A percentile compares a stretch with the other conserved stretches of the same genome.
Evolutionary conservation across 2,888 invertebrate species (phyloP).

Genomic region (Diarsia brunnea): DNA sequence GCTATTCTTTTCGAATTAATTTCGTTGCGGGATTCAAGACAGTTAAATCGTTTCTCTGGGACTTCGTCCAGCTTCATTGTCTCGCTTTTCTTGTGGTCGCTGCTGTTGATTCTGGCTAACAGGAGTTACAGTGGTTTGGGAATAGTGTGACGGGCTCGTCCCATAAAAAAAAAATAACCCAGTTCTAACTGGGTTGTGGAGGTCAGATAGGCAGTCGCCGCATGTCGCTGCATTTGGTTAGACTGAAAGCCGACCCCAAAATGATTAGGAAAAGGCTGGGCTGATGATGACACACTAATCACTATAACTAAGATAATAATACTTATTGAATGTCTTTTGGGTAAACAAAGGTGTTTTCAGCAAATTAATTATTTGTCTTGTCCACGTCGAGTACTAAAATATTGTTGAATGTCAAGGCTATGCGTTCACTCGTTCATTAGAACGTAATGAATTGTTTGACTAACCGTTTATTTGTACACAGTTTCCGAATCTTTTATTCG

Average conservation of each 20-base stretch:
- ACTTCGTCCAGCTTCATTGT: no score
- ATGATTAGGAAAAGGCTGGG: background rate
- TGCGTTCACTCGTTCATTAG: background rate
- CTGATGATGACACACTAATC: background rate
- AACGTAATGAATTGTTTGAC: no score
- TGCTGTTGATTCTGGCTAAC: no score
- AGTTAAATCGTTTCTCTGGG: no score
- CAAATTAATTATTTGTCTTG: slow-evolving; percentile 21
- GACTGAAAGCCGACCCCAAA: background rate
- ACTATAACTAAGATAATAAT: background rate
- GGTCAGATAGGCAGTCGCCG: no score
- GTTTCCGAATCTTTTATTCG: slow-evolving; percentile 11
- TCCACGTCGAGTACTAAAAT: background rate
- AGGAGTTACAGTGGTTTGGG: no score
- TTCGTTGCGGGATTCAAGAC: no score
- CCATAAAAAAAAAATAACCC: no score
- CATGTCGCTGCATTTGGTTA: background rate
- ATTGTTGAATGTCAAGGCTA: slow-evolving; percentile 25
- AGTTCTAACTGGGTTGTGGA: no score
- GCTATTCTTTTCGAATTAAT: no score
- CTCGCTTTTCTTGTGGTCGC: no score
- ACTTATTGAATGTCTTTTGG: background rate
- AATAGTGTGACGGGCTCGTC: no score
- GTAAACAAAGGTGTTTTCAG: background rate
- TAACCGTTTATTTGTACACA: slow-evolving; percentile 13